Percentiles rank a stretch among this genome's conserved stretches.
phyloP scores from a whole-genome alignment of 1,140 invertebrate genomes.

The Lerema accius region DNA sequence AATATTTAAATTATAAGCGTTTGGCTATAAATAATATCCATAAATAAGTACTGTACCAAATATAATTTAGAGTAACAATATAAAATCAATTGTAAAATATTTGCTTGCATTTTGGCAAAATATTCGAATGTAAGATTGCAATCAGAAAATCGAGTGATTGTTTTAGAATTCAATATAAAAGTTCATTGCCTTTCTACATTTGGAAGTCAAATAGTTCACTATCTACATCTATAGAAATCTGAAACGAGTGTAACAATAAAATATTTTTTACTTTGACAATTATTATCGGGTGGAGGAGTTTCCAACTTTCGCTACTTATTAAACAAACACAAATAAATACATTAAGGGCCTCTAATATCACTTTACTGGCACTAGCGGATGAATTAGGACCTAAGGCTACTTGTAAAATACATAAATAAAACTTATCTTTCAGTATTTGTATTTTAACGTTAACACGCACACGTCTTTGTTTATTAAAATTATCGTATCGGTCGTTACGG shows the following conservation, averaged over 20 bases:
- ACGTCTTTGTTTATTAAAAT: slow-evolving; percentile 9
- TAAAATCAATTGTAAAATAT: neutral
- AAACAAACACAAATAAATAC: slow-evolving; percentile 39
- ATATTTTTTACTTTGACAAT: slow-evolving; percentile 5
- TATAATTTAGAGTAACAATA: neutral
- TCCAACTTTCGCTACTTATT: slow-evolving; percentile 23
- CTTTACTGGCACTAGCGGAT: slow-evolving; percentile 50
- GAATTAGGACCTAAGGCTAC: slow-evolving; percentile 40
- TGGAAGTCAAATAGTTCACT: slow-evolving; percentile 2
- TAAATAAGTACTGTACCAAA: slow-evolving; percentile 20
- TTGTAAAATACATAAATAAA: slow-evolving; percentile 53
- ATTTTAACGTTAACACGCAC: slow-evolving; percentile 12
- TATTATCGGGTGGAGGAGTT: slow-evolving; percentile 5
- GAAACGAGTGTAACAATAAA: slow-evolving; percentile 24
- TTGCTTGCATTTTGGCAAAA: neutral
- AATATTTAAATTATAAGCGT: slow-evolving; percentile 7
- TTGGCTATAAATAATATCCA: neutral
- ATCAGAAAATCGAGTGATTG: too few relatives aligned
- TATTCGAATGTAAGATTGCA: too few relatives aligned
- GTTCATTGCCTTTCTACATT: neutral
- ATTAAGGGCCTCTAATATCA: slow-evolving; percentile 47
- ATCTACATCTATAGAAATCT: slow-evolving; percentile 2
- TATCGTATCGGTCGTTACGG: slow-evolving; percentile 9
- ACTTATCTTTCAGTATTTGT: slow-evolving; percentile 40
- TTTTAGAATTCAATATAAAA: too few relatives aligned